Evolutionary conservation across 1,140 invertebrate genomes (phyloP).

Genomic region (Lepidurus apus): DNA sequence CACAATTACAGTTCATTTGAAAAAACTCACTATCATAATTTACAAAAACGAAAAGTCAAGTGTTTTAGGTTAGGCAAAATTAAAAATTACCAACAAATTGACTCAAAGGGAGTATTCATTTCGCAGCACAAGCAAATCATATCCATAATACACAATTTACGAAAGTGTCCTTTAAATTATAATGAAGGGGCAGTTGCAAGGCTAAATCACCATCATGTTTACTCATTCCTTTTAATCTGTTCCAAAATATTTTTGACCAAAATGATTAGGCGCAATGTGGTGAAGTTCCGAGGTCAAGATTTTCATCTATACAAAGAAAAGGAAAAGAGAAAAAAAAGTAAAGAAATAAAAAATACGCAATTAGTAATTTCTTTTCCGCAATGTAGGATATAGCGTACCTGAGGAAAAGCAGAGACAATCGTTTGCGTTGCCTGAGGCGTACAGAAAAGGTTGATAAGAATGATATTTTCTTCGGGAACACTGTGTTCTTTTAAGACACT

Average conservation of each 20-base stretch:
- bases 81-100: not conserved
- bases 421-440: slow-evolving; percentile 84
- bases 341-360: too few species aligned
- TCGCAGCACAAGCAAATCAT: not conserved
- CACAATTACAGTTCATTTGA: too few species aligned
- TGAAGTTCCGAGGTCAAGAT: slow-evolving; percentile 93
- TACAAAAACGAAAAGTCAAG: not conserved
- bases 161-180: not conserved
- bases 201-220: not conserved
- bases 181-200: not conserved
- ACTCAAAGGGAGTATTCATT: not conserved
- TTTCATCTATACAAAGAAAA: slow-evolving; percentile 62
- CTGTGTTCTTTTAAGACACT: slow-evolving; percentile 88
- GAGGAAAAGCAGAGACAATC: slow-evolving; percentile 80
- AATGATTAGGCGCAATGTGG: slow-evolving; percentile 92
- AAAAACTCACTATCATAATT: not conserved
- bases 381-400: slow-evolving; percentile 47
- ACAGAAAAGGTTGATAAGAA: slow-evolving; percentile 92
- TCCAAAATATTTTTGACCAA: slow-evolving; percentile 98
- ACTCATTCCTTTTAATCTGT: slow-evolving; percentile 67
- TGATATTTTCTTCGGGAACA: slow-evolving; percentile 87
- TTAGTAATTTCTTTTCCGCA: slow-evolving; percentile 2
- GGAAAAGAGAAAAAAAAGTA: not conserved
- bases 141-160: not conserved
- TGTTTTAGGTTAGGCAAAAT: not conserved